Evolutionary conservation across 2,888 invertebrate species (phyloP), one percentile per base, ranked within the genome.

Genomic region (Phorcus lineatus): DNA sequence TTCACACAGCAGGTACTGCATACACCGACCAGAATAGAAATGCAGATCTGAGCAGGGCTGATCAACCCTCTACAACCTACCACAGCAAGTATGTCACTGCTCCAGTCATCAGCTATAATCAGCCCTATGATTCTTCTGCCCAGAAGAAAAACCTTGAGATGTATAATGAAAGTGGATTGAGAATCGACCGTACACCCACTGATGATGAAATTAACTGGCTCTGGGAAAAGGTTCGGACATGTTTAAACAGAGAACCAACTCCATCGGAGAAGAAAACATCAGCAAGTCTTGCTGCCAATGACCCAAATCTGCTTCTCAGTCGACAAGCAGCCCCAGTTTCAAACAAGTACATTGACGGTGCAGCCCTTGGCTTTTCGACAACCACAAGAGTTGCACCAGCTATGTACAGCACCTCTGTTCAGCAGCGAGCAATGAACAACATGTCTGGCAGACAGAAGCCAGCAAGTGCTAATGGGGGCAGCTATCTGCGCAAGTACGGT

Each of bases 131-230:
- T 28, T 24, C 62, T 28, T 24, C 62, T 62, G 62, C 62, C 22
- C 24, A 52, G 19, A 74, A 52, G 22, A 40, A 74, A 47, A n/a
- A 47, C 19, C 86, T 85, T 9, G 84, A 87, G 53, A 85, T 88
- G 9, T 90, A 86, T 83, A 85, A 87, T 85, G 89, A 90, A 22
- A 89, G 87, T 81, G 91, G 90, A 55, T 57, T 91, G 78, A 81
- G 90, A 70, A 87, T 92, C 52, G 92, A 92, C 79, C 82, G 91
- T 47, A 92, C 92, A 2, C 92, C 92, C 1, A 92, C 92, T n/a
- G 92, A 92, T 80, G 92, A 92, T 54, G 92, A 92, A 77, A 92
- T 92, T 17, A 92, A 92, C 84, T 89, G 87, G 82, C 83, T 92
- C 40, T 92, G 92, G 92, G 91, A 91, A 74, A 91, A 91, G 81